These are phyloP conservation scores for Heterocephalus glaber DNA, from an alignment of 2,113 vertebrate genomes.

Conservation along the genomic window DNA sequence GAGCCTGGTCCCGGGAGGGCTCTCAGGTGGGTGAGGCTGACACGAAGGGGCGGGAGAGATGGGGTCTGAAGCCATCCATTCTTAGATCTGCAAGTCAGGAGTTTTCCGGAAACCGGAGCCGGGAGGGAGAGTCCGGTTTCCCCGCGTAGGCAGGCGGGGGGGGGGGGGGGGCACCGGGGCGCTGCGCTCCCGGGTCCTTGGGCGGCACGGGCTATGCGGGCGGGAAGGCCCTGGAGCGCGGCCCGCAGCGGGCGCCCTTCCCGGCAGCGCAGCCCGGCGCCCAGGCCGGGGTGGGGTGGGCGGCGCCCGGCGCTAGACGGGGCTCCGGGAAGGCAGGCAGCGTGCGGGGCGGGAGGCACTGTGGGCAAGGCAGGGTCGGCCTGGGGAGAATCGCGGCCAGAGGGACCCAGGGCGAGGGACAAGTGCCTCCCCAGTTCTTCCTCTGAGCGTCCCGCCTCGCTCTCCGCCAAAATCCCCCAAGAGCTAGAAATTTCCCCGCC, in stretches of 20 bases:
- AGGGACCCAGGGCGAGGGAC: background rate
- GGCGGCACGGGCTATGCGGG: background rate
- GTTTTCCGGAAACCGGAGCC: constrained; percentile 73
- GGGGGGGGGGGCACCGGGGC: background rate
- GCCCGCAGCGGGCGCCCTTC: constrained; percentile 61
- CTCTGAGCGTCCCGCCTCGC: too few species aligned
- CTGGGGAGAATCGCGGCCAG: background rate
- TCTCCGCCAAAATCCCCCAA: constrained; percentile 49
- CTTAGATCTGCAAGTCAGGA: constrained; percentile 78
- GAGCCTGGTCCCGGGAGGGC: background rate
- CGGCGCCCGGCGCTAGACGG: background rate
- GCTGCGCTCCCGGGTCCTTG: background rate
- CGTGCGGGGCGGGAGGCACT: background rate
- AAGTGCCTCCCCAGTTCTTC: background rate
- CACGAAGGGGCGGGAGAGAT: background rate
- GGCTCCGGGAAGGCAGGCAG: background rate
- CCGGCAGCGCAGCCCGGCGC: too few species aligned
- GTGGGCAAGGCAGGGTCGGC: background rate
- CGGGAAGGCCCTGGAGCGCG: constrained; percentile 75
- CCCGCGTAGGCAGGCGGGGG: constrained; percentile 49
- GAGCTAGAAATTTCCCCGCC: constrained; percentile 59
- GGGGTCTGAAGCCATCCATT: constrained; percentile 27
- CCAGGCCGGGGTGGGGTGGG: too few species aligned
- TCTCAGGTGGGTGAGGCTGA: constrained; percentile 3
- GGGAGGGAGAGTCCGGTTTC: constrained; percentile 68